A percentile compares a stretch with the other conserved stretches of the same genome.
phyloP scores from a whole-genome alignment of 2,888 invertebrate genomes.

The Therioaphis trifolii region DNA sequence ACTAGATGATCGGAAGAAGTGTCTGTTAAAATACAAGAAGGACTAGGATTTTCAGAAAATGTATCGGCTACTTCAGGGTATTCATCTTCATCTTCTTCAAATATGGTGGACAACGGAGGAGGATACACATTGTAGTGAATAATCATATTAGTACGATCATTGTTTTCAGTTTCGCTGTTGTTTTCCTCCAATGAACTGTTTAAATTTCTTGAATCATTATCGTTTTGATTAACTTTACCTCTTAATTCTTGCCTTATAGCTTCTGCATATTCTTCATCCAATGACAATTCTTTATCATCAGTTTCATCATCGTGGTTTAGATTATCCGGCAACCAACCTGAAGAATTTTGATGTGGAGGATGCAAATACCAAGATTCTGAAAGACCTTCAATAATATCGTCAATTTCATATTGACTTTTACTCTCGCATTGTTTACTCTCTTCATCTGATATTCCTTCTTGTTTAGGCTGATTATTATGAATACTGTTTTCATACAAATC shows the following conservation, averaged over 20 bases:
- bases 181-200: slow-evolving; percentile 48
- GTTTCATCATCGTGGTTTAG: slow-evolving; percentile 53
- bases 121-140: slow-evolving; percentile 72
- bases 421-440: slow-evolving; percentile 30
- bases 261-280: slow-evolving; percentile 60
- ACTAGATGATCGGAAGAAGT: slow-evolving; percentile 55
- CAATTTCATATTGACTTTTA: slow-evolving; percentile 62
- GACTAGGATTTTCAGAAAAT: slow-evolving; percentile 62
- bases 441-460: slow-evolving; percentile 25
- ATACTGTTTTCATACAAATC: slow-evolving; percentile 48
- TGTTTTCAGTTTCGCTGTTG: slow-evolving; percentile 17
- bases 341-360: slow-evolving; percentile 25
- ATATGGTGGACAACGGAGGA: slow-evolving; percentile 74
- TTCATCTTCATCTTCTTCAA: slow-evolving; percentile 72
- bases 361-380: slow-evolving; percentile 61
- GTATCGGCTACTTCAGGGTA: slow-evolving; percentile 65
- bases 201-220: slow-evolving; percentile 60
- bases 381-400: slow-evolving; percentile 64
- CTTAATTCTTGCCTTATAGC: slow-evolving; percentile 58
- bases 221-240: slow-evolving; percentile 52
- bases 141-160: slow-evolving; percentile 64
- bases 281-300: slow-evolving; percentile 29
- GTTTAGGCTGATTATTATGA: not conserved
- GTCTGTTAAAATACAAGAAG: slow-evolving; percentile 57
- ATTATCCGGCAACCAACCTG: slow-evolving; percentile 54